A percentile compares a stretch with the other conserved stretches of the same genome.
phyloP scores from a whole-genome alignment of 2,797 vertebrate species.

The Masticophis lateralis region DNA sequence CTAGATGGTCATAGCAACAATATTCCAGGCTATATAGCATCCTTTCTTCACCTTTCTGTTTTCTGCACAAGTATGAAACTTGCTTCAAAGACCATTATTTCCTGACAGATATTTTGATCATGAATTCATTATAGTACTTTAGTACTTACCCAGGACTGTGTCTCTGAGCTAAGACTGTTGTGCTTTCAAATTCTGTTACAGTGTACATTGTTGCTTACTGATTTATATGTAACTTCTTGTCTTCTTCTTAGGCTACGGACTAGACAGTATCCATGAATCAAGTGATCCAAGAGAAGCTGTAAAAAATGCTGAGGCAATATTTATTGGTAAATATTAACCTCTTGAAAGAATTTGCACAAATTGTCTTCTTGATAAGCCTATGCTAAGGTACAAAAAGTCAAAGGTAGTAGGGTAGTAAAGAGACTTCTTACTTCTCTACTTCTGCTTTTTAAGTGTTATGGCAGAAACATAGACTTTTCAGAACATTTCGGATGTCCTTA shows the following conservation, averaged over 20 bases:
- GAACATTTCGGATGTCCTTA: background rate
- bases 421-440: background rate
- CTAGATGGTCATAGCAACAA: background rate
- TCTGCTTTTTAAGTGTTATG: background rate
- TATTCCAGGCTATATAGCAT: background rate
- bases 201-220: background rate
- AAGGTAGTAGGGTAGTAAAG: background rate
- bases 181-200: background rate
- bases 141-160: background rate
- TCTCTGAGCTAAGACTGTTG: background rate
- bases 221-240: background rate
- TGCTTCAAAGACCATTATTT: background rate
- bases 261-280: constrained; percentile 84
- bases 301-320: constrained; percentile 81
- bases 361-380: background rate
- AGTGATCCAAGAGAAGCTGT: constrained; percentile 79
- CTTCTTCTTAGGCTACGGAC: constrained; percentile 75
- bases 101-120: background rate
- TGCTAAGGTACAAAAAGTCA: background rate
- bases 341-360: background rate
- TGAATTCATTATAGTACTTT: background rate
- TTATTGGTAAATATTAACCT: constrained; percentile 76
- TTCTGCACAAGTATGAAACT: background rate
- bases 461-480: background rate
- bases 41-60: background rate